Conservation (phyloP, 2,888 invertebrate species). For the Fragum fragum region DNA sequence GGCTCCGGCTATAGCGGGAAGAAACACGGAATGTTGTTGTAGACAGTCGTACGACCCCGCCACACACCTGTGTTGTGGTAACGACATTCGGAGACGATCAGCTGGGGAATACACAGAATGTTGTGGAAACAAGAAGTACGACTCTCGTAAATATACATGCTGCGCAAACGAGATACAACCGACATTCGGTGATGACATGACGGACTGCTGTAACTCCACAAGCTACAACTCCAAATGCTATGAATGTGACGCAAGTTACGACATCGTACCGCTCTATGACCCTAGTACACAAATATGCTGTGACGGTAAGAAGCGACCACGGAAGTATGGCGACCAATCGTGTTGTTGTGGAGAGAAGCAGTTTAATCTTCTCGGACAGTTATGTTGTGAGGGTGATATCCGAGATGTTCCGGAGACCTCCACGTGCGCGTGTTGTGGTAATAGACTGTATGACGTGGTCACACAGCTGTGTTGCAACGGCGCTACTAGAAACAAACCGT, state of each 20-base stretch:
- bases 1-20: constrained; percentile 4
- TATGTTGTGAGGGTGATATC: constrained; percentile 41
- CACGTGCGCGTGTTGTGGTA: constrained; percentile 49
- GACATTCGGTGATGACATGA: constrained; percentile 9
- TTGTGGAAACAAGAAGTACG: constrained; percentile 32
- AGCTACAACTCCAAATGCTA: constrained; percentile 36
- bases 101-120: constrained; percentile 27
- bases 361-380: constrained; percentile 24
- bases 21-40: constrained; percentile 15
- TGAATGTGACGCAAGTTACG: constrained; percentile 7
- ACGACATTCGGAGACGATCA: not conserved
- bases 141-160: constrained; percentile 25
- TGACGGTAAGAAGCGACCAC: constrained; percentile 25
- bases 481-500: constrained; percentile 17
- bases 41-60: constrained; percentile 11
- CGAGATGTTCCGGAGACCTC: constrained; percentile 34
- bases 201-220: constrained; percentile 27
- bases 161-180: constrained; percentile 28
- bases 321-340: constrained; percentile 29
- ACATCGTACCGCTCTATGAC: constrained; percentile 30
- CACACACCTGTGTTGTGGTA: constrained; percentile 23
- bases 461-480: constrained; percentile 42
- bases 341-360: constrained; percentile 43
- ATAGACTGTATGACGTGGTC: constrained; percentile 33
- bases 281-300: constrained; percentile 34